Percentiles rank a stretch among this genome's conserved stretches.
phyloP scores from a whole-genome alignment of 2,888 invertebrate genomes.

The Podotricha telesiphe region DNA sequence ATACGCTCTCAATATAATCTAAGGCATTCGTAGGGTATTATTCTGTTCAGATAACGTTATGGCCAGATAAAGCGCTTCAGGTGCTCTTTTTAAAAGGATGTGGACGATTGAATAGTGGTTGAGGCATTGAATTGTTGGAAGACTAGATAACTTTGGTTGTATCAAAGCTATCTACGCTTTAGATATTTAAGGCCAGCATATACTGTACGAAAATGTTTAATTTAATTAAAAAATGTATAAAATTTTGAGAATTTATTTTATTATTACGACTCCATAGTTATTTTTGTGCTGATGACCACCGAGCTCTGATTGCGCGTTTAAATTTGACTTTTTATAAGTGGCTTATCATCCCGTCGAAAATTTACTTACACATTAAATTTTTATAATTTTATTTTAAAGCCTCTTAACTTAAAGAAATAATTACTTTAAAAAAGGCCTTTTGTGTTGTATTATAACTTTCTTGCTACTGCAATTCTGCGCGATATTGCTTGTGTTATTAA shows the following conservation, averaged over 20 bases:
- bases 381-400: conserved; percentile 52
- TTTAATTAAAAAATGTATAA: background rate
- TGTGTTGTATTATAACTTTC: conserved; percentile 10
- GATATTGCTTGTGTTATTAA: no score
- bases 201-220: background rate
- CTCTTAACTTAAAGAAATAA: conserved; percentile 34
- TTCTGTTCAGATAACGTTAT: conserved; percentile 42
- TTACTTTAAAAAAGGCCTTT: conserved; percentile 11
- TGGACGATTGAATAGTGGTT: conserved; percentile 21
- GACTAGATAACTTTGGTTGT: background rate
- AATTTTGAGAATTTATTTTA: background rate
- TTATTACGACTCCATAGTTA: conserved; percentile 5
- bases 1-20: conserved; percentile 54
- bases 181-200: background rate
- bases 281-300: conserved; percentile 57
- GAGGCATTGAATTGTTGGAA: background rate
- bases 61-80: conserved; percentile 28
- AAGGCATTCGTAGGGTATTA: conserved; percentile 46
- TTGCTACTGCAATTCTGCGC: background rate
- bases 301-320: conserved; percentile 73
- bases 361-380: conserved; percentile 60
- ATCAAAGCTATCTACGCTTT: background rate
- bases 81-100: conserved; percentile 37
- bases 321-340: conserved; percentile 74
- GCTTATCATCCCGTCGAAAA: conserved; percentile 67